These are phyloP conservation scores for Ctenoplectra terminalis DNA, from an alignment of 1,140 invertebrate species.

Conservation along the genomic window DNA sequence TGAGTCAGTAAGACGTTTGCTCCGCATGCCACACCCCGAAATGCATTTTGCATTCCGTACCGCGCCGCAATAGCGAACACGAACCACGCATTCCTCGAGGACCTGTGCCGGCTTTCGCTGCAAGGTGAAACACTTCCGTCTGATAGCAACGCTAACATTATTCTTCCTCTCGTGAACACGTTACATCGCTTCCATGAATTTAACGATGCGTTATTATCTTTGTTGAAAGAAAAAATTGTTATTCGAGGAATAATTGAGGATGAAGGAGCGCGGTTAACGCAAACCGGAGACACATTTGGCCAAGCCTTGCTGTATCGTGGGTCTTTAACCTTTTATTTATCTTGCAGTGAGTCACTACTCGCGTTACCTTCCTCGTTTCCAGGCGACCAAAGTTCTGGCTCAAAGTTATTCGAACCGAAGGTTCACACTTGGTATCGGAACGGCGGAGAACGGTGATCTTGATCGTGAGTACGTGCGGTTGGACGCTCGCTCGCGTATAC, in stretches of 20 bases:
- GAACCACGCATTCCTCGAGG: slow-evolving; percentile 40
- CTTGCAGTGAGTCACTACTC: neutral
- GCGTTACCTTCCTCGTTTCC: neutral
- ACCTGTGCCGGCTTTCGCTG: slow-evolving; percentile 44
- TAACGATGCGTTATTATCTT: neutral
- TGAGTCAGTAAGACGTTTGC: slow-evolving; percentile 74
- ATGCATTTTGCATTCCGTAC: slow-evolving; percentile 69
- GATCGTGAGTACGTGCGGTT: slow-evolving; percentile 24
- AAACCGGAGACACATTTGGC: neutral
- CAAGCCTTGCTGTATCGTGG: neutral
- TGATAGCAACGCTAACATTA: neutral
- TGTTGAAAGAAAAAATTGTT: neutral
- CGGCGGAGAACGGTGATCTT: slow-evolving; percentile 38
- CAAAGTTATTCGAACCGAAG: neutral
- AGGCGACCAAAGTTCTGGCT: neutral
- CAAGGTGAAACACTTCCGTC: slow-evolving; percentile 57
- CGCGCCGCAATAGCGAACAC: slow-evolving; percentile 36
- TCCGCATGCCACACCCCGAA: slow-evolving; percentile 69
- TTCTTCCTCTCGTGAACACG: slow-evolving; percentile 1
- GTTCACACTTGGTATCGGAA: slow-evolving; percentile 1
- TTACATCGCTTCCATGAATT: neutral
- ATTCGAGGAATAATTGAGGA: neutral
- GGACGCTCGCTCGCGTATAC: slow-evolving; percentile 1
- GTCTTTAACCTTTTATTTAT: neutral
- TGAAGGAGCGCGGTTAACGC: no score